Base-by-base conservation (phyloP, 1,140 invertebrate genomes). In the Drosophila watanabei region DNA sequence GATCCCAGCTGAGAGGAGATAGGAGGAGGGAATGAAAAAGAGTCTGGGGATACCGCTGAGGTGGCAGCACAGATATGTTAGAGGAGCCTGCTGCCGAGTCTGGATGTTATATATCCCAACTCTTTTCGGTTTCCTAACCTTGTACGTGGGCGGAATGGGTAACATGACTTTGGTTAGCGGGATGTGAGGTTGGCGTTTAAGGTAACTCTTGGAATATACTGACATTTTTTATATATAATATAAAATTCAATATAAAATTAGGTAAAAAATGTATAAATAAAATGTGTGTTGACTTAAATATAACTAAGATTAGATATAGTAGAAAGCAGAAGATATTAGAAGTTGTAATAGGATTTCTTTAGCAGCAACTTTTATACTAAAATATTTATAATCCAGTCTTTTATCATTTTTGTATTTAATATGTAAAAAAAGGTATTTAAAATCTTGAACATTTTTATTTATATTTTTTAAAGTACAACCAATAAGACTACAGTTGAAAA, bases 71-170 rank as follows among this genome's bases (percentile, higher is more conserved):
- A 58, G 46, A 78, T 71, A 69, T 37, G 32, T 52, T 56, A 37
- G 61, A 13, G 13, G 20, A 69, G 37, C 20, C 32, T 48, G 20
- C 61, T 32, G 48, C 18, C 33, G 39, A 39, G 20, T 28, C 39
- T 76, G 46, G 43, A 69, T 60, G 52, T 49, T 49, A 59, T 79
- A 72, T 73, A 79, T 64, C 66, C 70, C 45, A 14, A 60, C 77
- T 79, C 66, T 79, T 79, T 61, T 79, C 49, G 58, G 43, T 32
- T 62, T 61, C 46, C 77, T 9, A 52, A 51, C 43, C 57, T 30
- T 20, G 43, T 57, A 41, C 71, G 49, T 51, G 20, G 24, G 13
- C 20, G 8, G 24, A 35, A 41, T 35, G 70, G 70, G 72, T 48
- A 63, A 35, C 2, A 30, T 5, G 6, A 18, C 14, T 64, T 32